Evolutionary conservation across 1,140 invertebrate species (phyloP), one percentile per base, ranked within the genome.

Genomic region (Dolichoris vasculosae): DNA sequence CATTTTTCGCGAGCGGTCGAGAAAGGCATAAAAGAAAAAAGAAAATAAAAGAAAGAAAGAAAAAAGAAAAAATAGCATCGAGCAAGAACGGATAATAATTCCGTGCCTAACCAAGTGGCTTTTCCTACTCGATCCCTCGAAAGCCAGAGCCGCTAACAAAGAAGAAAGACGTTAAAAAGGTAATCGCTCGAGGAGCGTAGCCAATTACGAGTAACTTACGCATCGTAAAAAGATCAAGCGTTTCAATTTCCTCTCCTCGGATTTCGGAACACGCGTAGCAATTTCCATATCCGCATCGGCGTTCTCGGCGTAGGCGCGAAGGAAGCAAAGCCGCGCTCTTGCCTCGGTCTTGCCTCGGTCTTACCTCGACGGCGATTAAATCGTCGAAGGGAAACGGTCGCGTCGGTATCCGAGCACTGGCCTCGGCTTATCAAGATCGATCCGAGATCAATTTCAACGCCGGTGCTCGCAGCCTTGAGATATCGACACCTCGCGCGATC

Each of bases 361-460:
- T 0, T 26, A 23, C 23, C 23, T 23, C 35, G 7, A 15, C 32
- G 38, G 6, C 63, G 38, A 48, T 80, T 67, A 46, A 80, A 80
- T 80, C 51, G 78, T 40, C 35, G 30, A 26, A 67, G 38, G 8
- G 26, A 11, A 32, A 3, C 30, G 15, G 26, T 26, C 46, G 38
- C 30, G n/a, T n/a, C 26, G 35, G 32, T 59, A 67, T n/a, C 59
- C 17, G 51, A 26, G 76, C 30, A 78, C 30, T 59, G 51, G 76
- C 48, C 30, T 38, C 30, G 48, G 51, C 48, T 59, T 55, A 59
- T 59, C 76, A n/a, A 73, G 69, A 40, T 73, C 23, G 23, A 73
- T 73, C 69, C 30, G 48, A n/a, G 76, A 78, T 78, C 76, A 32
- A 80, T 80, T 80, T 80, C 78, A 80, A 80, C 38, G 35, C 20